Evolutionary conservation across 2,888 invertebrate species (phyloP), one percentile per base, ranked within the genome.

Genomic region (Leucophenga montana): DNA sequence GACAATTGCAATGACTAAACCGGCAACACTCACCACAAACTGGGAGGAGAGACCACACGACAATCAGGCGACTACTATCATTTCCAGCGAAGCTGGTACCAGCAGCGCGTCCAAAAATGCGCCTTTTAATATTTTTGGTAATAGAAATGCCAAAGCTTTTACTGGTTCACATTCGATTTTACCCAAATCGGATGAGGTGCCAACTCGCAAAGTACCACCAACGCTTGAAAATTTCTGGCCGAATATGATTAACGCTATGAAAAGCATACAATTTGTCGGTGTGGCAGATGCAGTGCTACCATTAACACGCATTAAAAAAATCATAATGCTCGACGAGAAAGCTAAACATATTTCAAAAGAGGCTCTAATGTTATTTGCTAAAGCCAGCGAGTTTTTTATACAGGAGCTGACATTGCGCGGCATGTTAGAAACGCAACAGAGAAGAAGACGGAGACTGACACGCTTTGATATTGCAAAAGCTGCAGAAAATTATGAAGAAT

Each of bases 301-400:
- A 0, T 88, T 99, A 78, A 99, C 99, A 0, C 92, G 99, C 77
- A 99, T 99, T 75, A 99, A 99, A 89, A 99, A 99, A 89, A 99
- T 99, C 53, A 99, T 99, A 99, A 99, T 99, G 88, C 90, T 99
- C 50, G 99, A 99, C 83, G 99, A 99, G 73, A 98, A 98, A 88
- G 98, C 99, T 0, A 98, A 99, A 92, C 99, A 99, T 99, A 99
- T 99, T 83, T 97, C 97, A 56, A 97, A 98, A 0, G 99, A 99
- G 89, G 99, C 98, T 0, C 99, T 99, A 0, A 93, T 99, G 76
- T 90, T 99, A 62, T 98, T 99, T 89, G 97, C 99, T 0, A 98
- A 98, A 89, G 99, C 99, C 0, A 97, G 97, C 0, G 99, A 99
- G 90, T 96, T 99, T 73, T 99, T 99, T 87, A 97, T 99, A 74